A percentile compares a stretch with the other conserved stretches of the same genome.
Conservation (phyloP, 1,140 invertebrate species). For the Solenopsis invicta region DNA sequence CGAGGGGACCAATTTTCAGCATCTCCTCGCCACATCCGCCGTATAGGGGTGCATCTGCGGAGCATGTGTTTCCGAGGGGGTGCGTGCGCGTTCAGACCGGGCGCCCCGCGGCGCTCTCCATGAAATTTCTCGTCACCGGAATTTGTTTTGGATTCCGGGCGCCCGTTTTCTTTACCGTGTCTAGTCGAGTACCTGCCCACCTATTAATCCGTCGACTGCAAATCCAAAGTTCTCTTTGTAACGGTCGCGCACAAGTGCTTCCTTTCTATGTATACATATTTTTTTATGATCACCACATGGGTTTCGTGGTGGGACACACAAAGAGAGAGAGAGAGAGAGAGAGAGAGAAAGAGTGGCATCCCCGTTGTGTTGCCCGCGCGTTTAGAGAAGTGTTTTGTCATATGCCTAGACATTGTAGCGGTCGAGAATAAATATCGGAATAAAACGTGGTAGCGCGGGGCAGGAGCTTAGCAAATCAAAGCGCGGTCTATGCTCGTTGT, state of each 20-base stretch:
- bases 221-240: slow-evolving; percentile 59
- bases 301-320: background rate
- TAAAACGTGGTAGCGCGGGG: slow-evolving; percentile 18
- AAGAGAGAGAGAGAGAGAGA: background rate
- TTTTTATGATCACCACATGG: slow-evolving; percentile 26
- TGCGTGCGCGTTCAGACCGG: slow-evolving; percentile 37
- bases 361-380: slow-evolving; percentile 11
- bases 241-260: slow-evolving; percentile 61
- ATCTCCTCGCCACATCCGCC: slow-evolving; percentile 54
- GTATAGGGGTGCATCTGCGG: slow-evolving; percentile 73
- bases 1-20: slow-evolving; percentile 70
- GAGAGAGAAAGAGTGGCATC: background rate
- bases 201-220: slow-evolving; percentile 56
- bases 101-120: slow-evolving; percentile 64
- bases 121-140: slow-evolving; percentile 60
- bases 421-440: slow-evolving; percentile 53
- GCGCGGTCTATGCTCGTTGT: slow-evolving; percentile 23
- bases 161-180: slow-evolving; percentile 59
- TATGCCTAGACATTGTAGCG: slow-evolving; percentile 57
- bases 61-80: slow-evolving; percentile 75
- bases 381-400: slow-evolving; percentile 67
- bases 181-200: slow-evolving; percentile 55
- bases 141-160: slow-evolving; percentile 74
- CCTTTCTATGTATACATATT: slow-evolving; percentile 1
- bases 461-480: slow-evolving; percentile 58